A percentile compares a stretch with the other conserved stretches of the same genome.
phyloP scores from a whole-genome alignment of 1,140 invertebrate genomes.

The Aphelenchoides fujianensis region DNA sequence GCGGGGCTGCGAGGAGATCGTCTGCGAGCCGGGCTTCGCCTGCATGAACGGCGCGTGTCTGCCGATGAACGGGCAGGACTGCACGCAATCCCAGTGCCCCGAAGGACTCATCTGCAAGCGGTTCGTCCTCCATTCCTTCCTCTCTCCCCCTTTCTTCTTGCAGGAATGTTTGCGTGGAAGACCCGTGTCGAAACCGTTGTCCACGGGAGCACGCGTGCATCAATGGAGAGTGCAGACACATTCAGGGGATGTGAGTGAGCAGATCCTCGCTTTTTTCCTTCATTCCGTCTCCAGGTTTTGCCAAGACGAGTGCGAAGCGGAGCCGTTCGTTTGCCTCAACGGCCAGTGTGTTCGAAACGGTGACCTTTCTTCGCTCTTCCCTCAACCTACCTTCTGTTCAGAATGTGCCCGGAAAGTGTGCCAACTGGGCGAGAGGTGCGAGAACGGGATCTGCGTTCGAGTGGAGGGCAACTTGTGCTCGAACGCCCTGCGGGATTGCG shows the following conservation, averaged over 20 bases:
- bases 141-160: neutral
- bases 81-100: constrained; percentile 22
- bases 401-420: constrained; percentile 58
- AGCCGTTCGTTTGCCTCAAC: constrained; percentile 42
- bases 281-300: constrained; percentile 44
- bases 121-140: neutral
- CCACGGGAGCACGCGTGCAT: constrained; percentile 46
- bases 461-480: constrained; percentile 53
- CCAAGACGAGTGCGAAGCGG: constrained; percentile 44
- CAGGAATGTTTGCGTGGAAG: constrained; percentile 28
- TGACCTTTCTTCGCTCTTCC: neutral
- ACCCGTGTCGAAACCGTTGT: constrained; percentile 37
- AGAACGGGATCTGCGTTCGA: constrained; percentile 51
- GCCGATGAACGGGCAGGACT: constrained; percentile 25
- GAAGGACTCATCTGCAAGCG: constrained; percentile 30
- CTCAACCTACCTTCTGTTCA: constrained; percentile 21
- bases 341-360: constrained; percentile 42
- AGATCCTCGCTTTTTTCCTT: constrained; percentile 26
- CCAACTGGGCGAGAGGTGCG: constrained; percentile 59
- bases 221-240: constrained; percentile 51
- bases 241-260: constrained; percentile 38
- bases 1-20: constrained; percentile 49
- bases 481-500: constrained; percentile 50
- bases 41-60: constrained; percentile 55
- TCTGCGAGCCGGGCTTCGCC: constrained; percentile 44